Base-by-base conservation (phyloP, 2,888 invertebrate species). In the Hanleya hanleyi region DNA sequence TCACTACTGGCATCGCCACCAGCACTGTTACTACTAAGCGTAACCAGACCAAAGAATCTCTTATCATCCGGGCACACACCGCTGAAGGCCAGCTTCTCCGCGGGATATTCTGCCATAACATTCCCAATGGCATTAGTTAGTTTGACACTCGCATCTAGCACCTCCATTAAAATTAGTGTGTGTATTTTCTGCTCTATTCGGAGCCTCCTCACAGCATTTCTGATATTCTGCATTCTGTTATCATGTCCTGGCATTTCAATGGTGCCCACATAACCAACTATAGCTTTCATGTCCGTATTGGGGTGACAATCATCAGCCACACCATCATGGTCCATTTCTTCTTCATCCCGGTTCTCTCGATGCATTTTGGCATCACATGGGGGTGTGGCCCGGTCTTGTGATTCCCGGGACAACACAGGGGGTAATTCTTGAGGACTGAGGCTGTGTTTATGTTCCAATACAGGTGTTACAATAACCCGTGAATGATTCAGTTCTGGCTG, bases 21-120 rank as follows among this genome's bases (percentile, higher is more conserved):
- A 67, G 81, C 83, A 38, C 75, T 74, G 6, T 74, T 70, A 38
- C 77, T 76, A 71, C 87, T 86, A 37, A 86, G 94, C 0, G 97
- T 98, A 2, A 98, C 95, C 57, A 98, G 93, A 0, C 97, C 98
- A 89, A 98, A 98, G 90, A 96, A 97, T 67, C 96, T 93, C 84
- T 96, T 94, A 86, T 97, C 97, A 83, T 97, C 97, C 0, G 95
- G 95, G 61, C 96, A 96, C 2, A 96, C 95, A 76, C 97, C 97
- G 64, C 97, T 96, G 86, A 96, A 97, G 37, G 96, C 94, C 22
- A 98, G 94, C 73, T 96, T 92, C 73, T 95, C 94, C 0, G 96
- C 94, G 0, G 96, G 95, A 90, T 97, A 97, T 77, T 96, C 95
- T 0, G 97, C 97, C 71, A 97, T 92, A 6, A 95, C 93, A 81